Evolutionary conservation across 2,113 vertebrate species (phyloP).

Genomic region (Paramormyrops kingsleyae): DNA sequence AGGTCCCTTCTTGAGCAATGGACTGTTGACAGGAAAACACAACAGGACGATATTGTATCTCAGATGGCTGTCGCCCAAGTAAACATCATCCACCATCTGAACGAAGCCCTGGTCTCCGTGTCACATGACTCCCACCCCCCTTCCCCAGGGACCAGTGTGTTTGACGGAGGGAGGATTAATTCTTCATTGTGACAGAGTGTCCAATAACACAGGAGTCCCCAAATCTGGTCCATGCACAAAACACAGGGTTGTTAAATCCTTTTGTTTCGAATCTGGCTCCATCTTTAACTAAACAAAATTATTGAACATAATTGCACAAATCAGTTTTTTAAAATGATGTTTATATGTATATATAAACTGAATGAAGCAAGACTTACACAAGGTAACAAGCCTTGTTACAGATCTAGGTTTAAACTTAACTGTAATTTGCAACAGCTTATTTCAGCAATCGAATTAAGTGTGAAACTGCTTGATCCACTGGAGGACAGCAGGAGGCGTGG

Average conservation of each 20-base stretch:
- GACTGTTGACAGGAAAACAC: constrained; percentile 8
- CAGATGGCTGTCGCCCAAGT: background rate
- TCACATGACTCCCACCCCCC: background rate
- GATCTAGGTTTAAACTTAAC: background rate
- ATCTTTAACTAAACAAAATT: background rate
- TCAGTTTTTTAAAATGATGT: background rate
- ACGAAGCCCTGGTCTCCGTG: background rate
- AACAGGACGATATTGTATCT: background rate
- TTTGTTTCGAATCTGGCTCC: background rate
- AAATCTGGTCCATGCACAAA: background rate
- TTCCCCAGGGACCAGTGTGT: background rate
- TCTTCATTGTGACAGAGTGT: background rate
- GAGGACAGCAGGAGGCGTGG: background rate
- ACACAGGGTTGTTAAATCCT: background rate
- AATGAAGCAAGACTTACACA: background rate
- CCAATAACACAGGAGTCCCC: background rate
- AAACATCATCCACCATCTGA: background rate
- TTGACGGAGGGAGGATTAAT: background rate
- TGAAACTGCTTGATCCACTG: background rate
- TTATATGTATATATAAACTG: background rate
- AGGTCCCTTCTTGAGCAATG: constrained; percentile 13
- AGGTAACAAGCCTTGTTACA: background rate
- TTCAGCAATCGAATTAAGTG: background rate
- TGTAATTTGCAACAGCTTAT: background rate
- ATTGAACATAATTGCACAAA: background rate